These are phyloP conservation scores for Tiliacea aurago DNA, from an alignment of 2,888 invertebrate species.

Conservation along the genomic window DNA sequence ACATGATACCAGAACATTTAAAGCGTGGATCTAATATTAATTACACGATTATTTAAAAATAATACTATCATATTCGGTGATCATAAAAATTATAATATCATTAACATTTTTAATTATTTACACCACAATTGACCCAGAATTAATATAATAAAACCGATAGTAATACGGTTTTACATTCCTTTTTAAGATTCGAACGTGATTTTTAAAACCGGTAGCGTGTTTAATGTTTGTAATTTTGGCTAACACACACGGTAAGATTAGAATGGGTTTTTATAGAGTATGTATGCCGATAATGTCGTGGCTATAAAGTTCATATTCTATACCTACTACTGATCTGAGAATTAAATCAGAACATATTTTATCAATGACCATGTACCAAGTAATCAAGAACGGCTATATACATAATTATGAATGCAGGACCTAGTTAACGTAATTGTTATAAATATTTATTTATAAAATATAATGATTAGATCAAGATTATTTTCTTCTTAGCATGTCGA, in stretches of 20 bases:
- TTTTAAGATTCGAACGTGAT: constrained; percentile 53
- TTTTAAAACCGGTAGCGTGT: constrained; percentile 52
- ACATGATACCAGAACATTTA: constrained; percentile 11
- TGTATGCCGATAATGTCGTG: constrained; percentile 7
- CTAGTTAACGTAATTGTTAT: background rate
- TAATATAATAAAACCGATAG: constrained; percentile 48
- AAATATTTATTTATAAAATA: background rate
- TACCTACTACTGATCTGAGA: background rate
- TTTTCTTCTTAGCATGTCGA: background rate
- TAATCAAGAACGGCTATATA: background rate
- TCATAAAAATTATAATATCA: constrained; percentile 56
- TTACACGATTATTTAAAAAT: constrained; percentile 40
- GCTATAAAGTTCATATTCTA: background rate
- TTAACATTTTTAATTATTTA: constrained; percentile 61
- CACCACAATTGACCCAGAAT: constrained; percentile 48
- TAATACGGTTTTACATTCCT: constrained; percentile 45
- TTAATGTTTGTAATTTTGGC: constrained; percentile 23
- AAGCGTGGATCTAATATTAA: constrained; percentile 40
- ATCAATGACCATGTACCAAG: background rate
- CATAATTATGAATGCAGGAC: background rate
- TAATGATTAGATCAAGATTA: background rate
- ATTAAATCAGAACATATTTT: background rate
- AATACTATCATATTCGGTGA: constrained; percentile 39
- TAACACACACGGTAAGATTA: background rate
- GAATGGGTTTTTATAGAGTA: constrained; percentile 13